Base-by-base conservation (phyloP, 2,888 invertebrate species). In the Cloeon dipterum region DNA sequence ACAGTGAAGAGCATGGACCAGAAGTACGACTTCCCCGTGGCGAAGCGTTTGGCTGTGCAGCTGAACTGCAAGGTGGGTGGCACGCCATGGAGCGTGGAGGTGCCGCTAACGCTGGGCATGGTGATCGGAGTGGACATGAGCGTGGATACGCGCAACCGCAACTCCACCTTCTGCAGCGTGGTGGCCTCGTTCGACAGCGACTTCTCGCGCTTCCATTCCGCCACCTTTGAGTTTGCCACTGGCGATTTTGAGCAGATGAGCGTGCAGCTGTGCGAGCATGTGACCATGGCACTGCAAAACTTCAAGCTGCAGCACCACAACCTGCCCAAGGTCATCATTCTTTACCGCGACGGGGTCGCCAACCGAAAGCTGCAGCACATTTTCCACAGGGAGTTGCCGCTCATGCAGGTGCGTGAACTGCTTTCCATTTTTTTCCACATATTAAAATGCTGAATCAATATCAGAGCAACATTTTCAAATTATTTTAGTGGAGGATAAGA, bases 261-360 rank as follows among this genome's bases (percentile, higher is more conserved):
- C 3, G 66, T 70, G 13, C 71, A 77, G 46, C 67, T 89, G 46
- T 61, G 68, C 1, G 50, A 67, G 1, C 73, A 74, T 43, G 59
- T 83, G 26, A 54, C 56, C 2, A 47, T 62, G 40, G 65, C 67
- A 0, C 53, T 69, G 7, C 52, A 54, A 7, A 56, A 57, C 42
- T 81, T 66, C 50, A 54, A 60, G 3, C 55, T 61, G 3, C 35
- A 50, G 0, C 63, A 63, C 43, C 47, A 49, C 0, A 41, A 46
- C 1, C 45, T 59, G 2, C 93, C 93, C 0, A 59, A 64, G 1
- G 65, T 70, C 1, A 78, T 94, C 35, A 51, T 91, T 1, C 67
- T 93, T 18, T 93, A 74, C 55, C 68, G 94, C 13, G 93, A 94
- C 54, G 94, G 91, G 14, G 91, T 94, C 0, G 88, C 91, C 2